Conservation (phyloP, 1,140 invertebrate genomes). For the Oryctes rhinoceros region DNA sequence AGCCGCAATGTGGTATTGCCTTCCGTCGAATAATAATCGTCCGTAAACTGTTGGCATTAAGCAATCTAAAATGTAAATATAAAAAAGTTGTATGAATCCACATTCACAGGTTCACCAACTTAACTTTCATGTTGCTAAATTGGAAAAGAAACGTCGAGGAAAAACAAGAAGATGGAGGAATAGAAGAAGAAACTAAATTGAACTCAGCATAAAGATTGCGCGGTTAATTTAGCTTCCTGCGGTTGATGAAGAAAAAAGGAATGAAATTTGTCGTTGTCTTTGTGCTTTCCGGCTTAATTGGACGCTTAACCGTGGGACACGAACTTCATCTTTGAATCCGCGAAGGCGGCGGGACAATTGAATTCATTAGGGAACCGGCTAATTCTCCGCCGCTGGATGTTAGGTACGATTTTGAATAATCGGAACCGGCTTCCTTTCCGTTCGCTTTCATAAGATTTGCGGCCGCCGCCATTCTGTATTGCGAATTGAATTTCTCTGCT, state of each 20-base stretch:
- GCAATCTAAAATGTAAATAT: constrained; percentile 2
- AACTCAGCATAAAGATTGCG: constrained; percentile 9
- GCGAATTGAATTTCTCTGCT: too few relatives aligned
- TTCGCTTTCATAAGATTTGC: too few relatives aligned
- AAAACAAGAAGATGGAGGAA: background rate
- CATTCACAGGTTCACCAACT: background rate
- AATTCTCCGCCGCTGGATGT: background rate
- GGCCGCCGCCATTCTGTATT: too few relatives aligned
- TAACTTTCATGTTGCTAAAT: background rate
- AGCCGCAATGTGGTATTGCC: too few relatives aligned
- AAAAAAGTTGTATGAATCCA: background rate
- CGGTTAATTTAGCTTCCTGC: constrained; percentile 17
- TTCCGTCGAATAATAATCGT: too few relatives aligned
- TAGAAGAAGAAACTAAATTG: background rate
- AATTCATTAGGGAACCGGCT: constrained; percentile 26
- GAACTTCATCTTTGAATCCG: background rate
- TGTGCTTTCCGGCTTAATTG: constrained; percentile 35
- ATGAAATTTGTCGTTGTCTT: constrained; percentile 21
- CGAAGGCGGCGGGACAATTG: background rate
- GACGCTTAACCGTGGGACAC: constrained; percentile 25
- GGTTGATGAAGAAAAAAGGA: constrained; percentile 12
- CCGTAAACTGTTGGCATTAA: background rate
- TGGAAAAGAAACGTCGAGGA: background rate
- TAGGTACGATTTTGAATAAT: too few relatives aligned
- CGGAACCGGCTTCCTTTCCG: too few relatives aligned